Evolutionary conservation across 2,797 vertebrate genomes (phyloP), one percentile per base, ranked within the genome.

Genomic region (Myotis findleyi): DNA sequence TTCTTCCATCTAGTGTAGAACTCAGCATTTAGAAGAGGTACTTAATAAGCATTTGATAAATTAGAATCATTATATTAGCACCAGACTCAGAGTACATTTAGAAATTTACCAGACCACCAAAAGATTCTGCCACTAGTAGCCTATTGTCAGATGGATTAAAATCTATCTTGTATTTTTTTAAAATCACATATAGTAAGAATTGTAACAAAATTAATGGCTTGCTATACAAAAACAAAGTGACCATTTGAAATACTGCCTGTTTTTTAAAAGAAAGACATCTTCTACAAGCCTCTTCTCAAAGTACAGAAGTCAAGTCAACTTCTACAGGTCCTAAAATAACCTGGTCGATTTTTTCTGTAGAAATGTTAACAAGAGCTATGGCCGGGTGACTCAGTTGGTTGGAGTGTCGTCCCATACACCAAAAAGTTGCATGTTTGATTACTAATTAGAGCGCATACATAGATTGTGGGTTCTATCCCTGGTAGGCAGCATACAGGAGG

Each of bases 301-400:
- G n/a, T 86, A 64, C 44, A 93, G 23, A 86, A 53, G 53, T 93
- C 57, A 95, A 51, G 49, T n/a, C 20, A 89, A 64, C 36, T 89
- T 91, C 16, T 59, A 76, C 1, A 83, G 38, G 14, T 62, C 80
- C 84, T 23, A 84, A 21, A 94, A 64, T 55, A 64, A 64, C 2
- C 6, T n/a, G 3, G 21, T 62, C 27, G 77, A 62, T 47, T 23
- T 47, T 88, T 76, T 69, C 57, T 64, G 10, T 7, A 72, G 47
- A 47, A 72, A 88, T 84, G 83, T 55, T 64, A 64, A 59, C 16
- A 75, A 55, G 7, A 55, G 53, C 20, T 13, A 20, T 21, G 20
- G 53, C 53, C 7, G 3, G 20, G 59, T 27, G 59, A 13, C 25
- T 62, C 12, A 62, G 11, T 30, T 57, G 8, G 55, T 21, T 62